Base-by-base conservation (phyloP, 2,113 vertebrate genomes). In the Gobius niger region DNA sequence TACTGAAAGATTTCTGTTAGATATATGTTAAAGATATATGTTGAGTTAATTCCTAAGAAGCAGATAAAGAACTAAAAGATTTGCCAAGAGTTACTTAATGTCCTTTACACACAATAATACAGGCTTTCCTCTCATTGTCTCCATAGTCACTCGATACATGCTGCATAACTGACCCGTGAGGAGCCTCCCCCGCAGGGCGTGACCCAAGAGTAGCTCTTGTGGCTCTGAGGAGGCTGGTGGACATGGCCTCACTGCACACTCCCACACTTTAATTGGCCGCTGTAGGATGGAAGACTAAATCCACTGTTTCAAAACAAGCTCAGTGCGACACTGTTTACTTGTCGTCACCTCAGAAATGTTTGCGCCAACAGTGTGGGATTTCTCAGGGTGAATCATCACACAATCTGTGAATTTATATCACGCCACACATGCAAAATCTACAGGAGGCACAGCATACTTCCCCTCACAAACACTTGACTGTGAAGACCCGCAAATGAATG, bases 181-280 rank as follows among this genome's bases (percentile, higher is more conserved):
- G 41, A 56, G 40, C 5, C 51, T 8, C 73, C 60, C 24, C 13
- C 42, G 57, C 77, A 66, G 49, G 51, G 40, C 6, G 9, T 53
- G 75, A 75, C 74, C 68, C 68, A 63, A 40, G 73, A 64, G 61
- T 56, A 70, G 52, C 64, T 83, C 24, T 54, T 70, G 24, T 19
- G 46, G 51, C 65, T 72, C 51, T 47, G 46, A 68, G 63, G 63
- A 15, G 49, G 60, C 44, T 72, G 66, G 34, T 68, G 63, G 75
- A 60, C 66, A 65, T 44, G 54, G 44, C 69, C 72, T 13, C 18
- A 13, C 34, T 13, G 16, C 60, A 50, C 63, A 66, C 59, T 54
- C 42, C 24, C 51, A 63, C 41, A 73, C 49, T 80, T 66, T 74
- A 80, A 88, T 80, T 85, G 83, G 80, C 75, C 76, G 72, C 24